Evolutionary conservation across 2,888 invertebrate genomes (phyloP).

Genomic region (Chaitophorus viminalis): DNA sequence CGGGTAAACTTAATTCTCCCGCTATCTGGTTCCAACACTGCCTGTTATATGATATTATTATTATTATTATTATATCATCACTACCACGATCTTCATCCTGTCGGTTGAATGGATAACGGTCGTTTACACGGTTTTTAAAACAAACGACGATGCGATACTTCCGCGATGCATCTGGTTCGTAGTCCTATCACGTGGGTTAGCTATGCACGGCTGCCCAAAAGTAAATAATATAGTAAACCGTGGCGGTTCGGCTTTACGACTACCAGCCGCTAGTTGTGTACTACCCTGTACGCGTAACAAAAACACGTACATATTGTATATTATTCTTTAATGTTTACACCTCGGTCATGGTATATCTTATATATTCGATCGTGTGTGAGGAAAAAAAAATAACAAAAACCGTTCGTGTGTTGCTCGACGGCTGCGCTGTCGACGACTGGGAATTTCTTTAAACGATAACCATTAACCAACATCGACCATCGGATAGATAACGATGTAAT

Average conservation of each 20-base stretch:
- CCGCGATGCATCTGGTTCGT: conserved; percentile 33
- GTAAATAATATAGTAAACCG: background rate
- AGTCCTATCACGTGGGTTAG: conserved; percentile 18
- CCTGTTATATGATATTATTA: background rate
- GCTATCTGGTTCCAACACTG: too few relatives aligned
- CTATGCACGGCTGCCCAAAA: background rate
- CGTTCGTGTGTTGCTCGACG: too few relatives aligned
- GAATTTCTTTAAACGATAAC: too few relatives aligned
- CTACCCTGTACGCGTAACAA: background rate
- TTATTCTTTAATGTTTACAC: too few relatives aligned
- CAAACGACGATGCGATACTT: conserved; percentile 6
- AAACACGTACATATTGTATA: background rate
- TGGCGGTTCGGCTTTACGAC: too few relatives aligned
- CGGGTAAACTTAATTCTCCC: too few relatives aligned
- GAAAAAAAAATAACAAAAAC: too few relatives aligned
- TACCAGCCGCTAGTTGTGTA: background rate
- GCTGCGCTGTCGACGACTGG: too few relatives aligned
- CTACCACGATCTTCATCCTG: background rate
- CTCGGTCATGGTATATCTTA: too few relatives aligned
- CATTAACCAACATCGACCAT: background rate
- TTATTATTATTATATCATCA: background rate
- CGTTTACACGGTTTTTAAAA: conserved; percentile 1
- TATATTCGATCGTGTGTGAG: too few relatives aligned
- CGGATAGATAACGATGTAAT: background rate
- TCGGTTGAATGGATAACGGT: background rate